These are phyloP conservation scores for Lacanobia wlatinum DNA, from an alignment of 2,888 invertebrate species.

Conservation along the genomic window DNA sequence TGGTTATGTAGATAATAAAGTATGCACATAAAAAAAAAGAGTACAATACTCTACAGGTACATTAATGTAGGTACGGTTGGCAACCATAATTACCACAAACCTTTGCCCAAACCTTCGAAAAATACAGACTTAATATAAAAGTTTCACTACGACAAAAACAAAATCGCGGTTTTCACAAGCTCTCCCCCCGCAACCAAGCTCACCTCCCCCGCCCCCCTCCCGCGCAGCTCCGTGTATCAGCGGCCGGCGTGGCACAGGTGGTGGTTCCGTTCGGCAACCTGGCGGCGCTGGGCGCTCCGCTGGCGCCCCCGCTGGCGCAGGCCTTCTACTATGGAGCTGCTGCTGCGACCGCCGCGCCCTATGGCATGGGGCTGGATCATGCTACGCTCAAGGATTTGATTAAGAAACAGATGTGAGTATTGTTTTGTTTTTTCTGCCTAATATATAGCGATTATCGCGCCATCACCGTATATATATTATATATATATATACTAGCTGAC, in stretches of 20 bases:
- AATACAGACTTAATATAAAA: background rate
- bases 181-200: background rate
- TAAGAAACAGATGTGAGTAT: constrained; percentile 97
- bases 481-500: too few relatives aligned
- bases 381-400: constrained; percentile 95
- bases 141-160: background rate
- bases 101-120: background rate
- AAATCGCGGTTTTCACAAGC: background rate
- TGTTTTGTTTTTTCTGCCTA: background rate
- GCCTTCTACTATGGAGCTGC: constrained; percentile 92
- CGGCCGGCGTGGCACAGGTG: constrained; percentile 81
- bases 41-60: too few relatives aligned
- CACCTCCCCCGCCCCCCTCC: constrained; percentile 40
- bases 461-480: too few relatives aligned
- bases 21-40: too few relatives aligned
- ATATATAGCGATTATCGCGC: too few relatives aligned
- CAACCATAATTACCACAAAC: too few relatives aligned
- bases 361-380: constrained; percentile 91
- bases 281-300: constrained; percentile 67
- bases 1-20: too few relatives aligned
- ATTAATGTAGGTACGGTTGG: too few relatives aligned
- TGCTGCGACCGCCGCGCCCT: constrained; percentile 81
- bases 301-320: constrained; percentile 83
- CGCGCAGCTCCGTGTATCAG: constrained; percentile 80
- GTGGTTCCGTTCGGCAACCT: constrained; percentile 82